A percentile compares a stretch with the other conserved stretches of the same genome.
Evolutionary conservation across 92 coral and sea anemone species (phyloP).

Genomic region (Siderastrea siderea): DNA sequence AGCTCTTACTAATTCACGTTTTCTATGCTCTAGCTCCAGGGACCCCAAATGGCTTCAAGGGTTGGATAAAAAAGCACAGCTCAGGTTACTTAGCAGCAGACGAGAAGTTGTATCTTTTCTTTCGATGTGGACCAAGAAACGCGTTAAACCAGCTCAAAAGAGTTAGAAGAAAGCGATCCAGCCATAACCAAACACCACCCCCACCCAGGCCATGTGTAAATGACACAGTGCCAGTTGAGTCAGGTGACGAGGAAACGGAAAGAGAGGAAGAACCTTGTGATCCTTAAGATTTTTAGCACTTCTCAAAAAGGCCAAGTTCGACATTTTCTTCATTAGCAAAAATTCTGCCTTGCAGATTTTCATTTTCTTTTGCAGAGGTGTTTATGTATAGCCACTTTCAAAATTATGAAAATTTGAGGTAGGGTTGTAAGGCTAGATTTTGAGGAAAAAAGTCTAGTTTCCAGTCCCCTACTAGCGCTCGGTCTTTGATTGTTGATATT

Average conservation of each 20-base stretch:
- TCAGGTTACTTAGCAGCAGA: slow-evolving; percentile 18
- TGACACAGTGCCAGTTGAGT: neutral
- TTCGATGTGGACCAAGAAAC: neutral
- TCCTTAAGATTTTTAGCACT: too few species aligned
- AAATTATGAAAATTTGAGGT: too few species aligned
- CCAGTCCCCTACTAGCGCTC: too few species aligned
- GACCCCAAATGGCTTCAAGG: slow-evolving; percentile 25
- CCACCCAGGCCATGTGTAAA: slow-evolving; percentile 29
- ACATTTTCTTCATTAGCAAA: too few species aligned
- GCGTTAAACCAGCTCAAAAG: neutral
- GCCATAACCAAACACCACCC: neutral
- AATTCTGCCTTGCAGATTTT: too few species aligned
- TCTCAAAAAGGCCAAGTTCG: too few species aligned
- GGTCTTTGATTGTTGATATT: too few species aligned
- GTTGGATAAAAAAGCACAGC: slow-evolving; percentile 27
- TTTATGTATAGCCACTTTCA: too few species aligned
- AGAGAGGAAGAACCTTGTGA: neutral
- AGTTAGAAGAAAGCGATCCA: slow-evolving; percentile 6
- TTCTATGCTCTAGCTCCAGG: slow-evolving; percentile 11
- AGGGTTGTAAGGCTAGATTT: too few species aligned
- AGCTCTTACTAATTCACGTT: neutral
- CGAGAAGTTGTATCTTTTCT: slow-evolving; percentile 11
- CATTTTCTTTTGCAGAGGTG: too few species aligned
- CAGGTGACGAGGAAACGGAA: neutral
- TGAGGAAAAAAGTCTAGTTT: too few species aligned